These are phyloP conservation scores for Tenthredo mesomela DNA, from an alignment of 2,888 invertebrate species.

Conservation along the genomic window DNA sequence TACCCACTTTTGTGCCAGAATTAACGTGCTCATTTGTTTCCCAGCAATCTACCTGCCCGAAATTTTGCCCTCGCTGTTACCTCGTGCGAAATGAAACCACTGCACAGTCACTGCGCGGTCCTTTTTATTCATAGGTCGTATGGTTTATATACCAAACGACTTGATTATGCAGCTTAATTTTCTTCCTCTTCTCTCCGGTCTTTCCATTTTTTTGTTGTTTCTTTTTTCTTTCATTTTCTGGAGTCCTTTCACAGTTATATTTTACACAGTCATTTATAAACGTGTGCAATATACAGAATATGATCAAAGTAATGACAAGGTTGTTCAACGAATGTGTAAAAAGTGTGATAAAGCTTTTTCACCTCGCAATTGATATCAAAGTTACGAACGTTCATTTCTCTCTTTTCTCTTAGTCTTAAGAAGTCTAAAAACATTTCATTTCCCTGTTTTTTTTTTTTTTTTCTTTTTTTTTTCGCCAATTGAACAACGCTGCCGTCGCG, in stretches of 20 bases:
- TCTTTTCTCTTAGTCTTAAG: background rate
- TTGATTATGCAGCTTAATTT: constrained; percentile 12
- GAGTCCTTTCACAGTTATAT: background rate
- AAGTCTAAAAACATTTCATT: background rate
- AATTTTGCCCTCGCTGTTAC: background rate
- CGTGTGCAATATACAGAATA: background rate
- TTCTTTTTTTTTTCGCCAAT: background rate
- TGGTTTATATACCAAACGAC: constrained; percentile 18
- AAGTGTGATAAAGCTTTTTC: background rate
- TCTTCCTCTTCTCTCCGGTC: background rate
- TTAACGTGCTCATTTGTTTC: constrained; percentile 64
- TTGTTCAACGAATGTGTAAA: background rate
- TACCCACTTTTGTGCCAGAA: constrained; percentile 62
- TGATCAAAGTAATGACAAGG: background rate
- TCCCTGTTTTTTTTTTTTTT: background rate
- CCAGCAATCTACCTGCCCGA: constrained; percentile 36
- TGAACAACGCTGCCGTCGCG: background rate
- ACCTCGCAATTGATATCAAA: background rate
- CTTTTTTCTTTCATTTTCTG: background rate
- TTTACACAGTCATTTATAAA: too few relatives aligned
- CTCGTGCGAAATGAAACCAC: constrained; percentile 22
- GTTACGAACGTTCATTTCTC: background rate
- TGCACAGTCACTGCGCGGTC: background rate
- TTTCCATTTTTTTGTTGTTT: background rate
- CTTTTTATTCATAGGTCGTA: constrained; percentile 8